Evolutionary conservation across 2,797 vertebrate genomes (phyloP).

Genomic region (Poeciliopsis infans): DNA sequence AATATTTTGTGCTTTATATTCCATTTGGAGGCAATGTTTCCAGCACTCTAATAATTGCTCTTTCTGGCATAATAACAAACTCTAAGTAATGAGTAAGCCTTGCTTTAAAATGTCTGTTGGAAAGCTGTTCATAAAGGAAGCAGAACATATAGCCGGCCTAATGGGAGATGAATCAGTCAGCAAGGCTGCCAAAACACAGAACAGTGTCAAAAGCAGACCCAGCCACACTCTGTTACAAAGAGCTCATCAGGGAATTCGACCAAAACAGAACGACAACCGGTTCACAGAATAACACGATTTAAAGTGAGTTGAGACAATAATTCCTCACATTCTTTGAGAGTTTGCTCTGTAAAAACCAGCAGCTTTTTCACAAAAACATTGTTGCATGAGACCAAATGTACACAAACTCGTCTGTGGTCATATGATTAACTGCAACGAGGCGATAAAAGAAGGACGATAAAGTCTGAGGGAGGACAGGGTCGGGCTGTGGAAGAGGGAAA

Average conservation of each 20-base stretch:
- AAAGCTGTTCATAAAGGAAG: conserved; percentile 27
- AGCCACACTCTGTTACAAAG: conserved; percentile 16
- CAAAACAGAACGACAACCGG: conserved; percentile 1
- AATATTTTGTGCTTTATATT: not conserved
- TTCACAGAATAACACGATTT: conserved; percentile 6
- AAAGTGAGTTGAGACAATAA: conserved; percentile 5
- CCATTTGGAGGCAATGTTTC: not conserved
- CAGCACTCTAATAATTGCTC: not conserved
- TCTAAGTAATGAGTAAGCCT: not conserved
- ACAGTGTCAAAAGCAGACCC: conserved; percentile 12
- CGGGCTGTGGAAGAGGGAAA: conserved; percentile 36
- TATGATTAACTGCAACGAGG: conserved; percentile 27
- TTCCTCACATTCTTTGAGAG: conserved; percentile 11
- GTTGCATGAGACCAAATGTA: conserved; percentile 23
- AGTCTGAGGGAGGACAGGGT: conserved; percentile 29
- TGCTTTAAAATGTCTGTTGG: not conserved
- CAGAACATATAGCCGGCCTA: conserved; percentile 10
- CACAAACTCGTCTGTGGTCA: conserved; percentile 7
- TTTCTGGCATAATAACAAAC: not conserved
- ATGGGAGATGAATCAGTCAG: not conserved
- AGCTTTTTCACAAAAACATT: conserved; percentile 20
- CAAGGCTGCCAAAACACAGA: conserved; percentile 33
- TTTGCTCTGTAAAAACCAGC: conserved; percentile 16
- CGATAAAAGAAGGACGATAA: conserved; percentile 43
- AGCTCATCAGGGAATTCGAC: not conserved